Evolutionary conservation across 2,797 vertebrate genomes (phyloP).

Genomic region (Lycodopsis pacificus): DNA sequence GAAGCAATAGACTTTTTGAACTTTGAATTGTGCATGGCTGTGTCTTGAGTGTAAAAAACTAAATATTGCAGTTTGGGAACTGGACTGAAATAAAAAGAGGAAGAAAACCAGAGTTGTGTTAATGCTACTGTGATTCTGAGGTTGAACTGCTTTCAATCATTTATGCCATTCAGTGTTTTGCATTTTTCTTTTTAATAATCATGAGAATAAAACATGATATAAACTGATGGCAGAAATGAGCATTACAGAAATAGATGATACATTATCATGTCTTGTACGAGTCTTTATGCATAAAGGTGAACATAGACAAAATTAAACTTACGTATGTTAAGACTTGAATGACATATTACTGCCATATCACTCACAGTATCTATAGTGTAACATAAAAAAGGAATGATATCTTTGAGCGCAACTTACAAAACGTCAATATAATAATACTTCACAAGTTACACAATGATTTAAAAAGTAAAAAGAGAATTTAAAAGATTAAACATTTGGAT

Average conservation of each 20-base stretch:
- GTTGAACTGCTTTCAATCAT: constrained; percentile 22
- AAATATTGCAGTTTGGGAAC: constrained; percentile 95
- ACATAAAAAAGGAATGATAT: constrained; percentile 25
- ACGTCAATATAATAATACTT: constrained; percentile 33
- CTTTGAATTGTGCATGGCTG: constrained; percentile 99
- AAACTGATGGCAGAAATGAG: constrained; percentile 19
- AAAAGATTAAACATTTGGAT: not conserved
- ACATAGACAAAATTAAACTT: not conserved
- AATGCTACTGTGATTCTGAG: constrained; percentile 5
- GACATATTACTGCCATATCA: not conserved
- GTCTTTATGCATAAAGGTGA: constrained; percentile 7
- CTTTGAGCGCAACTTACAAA: constrained; percentile 23
- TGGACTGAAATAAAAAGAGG: constrained; percentile 91
- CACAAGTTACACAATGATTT: constrained; percentile 33
- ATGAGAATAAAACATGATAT: constrained; percentile 1
- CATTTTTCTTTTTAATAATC: not conserved
- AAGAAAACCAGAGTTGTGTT: constrained; percentile 60
- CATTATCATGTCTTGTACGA: not conserved
- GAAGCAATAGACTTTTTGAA: constrained; percentile 99
- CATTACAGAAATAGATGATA: constrained; percentile 11
- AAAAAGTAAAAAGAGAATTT: not conserved
- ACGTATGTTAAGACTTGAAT: constrained; percentile 26
- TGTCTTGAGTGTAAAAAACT: constrained; percentile 98
- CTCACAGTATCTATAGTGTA: constrained; percentile 30
- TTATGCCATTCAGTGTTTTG: constrained; percentile 3